Base-by-base conservation (phyloP, 2,888 invertebrate species). In the Epirrhoe alternata region DNA sequence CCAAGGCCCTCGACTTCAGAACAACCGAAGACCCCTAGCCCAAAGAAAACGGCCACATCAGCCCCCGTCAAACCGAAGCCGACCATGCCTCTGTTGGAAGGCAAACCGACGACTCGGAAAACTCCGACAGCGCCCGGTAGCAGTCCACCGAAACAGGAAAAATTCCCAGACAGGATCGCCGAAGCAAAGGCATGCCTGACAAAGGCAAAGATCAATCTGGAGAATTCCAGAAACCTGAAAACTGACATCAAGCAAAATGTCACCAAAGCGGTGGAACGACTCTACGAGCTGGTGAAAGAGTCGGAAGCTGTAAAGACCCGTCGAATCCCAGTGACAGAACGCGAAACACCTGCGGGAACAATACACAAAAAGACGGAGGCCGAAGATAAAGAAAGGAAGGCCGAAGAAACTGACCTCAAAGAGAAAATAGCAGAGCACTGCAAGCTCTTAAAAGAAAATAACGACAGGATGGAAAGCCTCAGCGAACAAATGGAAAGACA, bases 231-330 rank as follows among this genome's bases (percentile, higher is more conserved):
- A 8, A 35, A 33, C 10, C 7, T 53, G 1, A 33, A 16, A 16
- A 35, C 33, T 4, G 53, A 53, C 6, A 53, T 53, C 1, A 53
- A 53, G 8, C 33, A 7, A 6, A 8, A 33, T 6, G 53, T 35
- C 33, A 35, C 33, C 2, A 33, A 53, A 8, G 53, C 53, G 2
- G 35, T 35, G 4, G 35, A 53, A 14, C n/a, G 53, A 14, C 35
- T 53, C 0, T 53, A 14, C 35, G 14, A 53, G 35, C 12, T 53
- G 53, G 35, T 53, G 2, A 53, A 53, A 7, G 53, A 53, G 14
- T 6, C 33, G 1, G 53, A 53, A 7, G 7, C 5, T 14, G 45
- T 5, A 4, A 45, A 45, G 45, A n/a, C 5, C n/a, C n/a, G 45
- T n/a, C 12, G 42, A 5, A 42, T 1, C 24, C 24, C 24, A 2